Conservation (phyloP, 2,797 vertebrate genomes). For the Sebastes minor region DNA sequence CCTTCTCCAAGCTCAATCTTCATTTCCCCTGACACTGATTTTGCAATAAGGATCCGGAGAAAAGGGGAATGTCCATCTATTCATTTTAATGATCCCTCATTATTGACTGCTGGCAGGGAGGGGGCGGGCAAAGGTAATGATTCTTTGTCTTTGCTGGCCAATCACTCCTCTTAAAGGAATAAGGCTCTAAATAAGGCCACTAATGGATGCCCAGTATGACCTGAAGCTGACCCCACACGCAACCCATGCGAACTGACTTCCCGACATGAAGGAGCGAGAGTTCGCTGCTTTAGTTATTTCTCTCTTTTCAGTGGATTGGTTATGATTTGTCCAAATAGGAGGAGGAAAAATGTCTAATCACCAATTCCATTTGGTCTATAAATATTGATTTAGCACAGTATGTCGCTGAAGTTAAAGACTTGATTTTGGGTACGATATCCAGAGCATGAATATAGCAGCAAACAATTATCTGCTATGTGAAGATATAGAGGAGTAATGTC, state of each 20-base stretch:
- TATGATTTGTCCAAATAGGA: constrained; percentile 15
- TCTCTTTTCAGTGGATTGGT: constrained; percentile 19
- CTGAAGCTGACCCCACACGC: constrained; percentile 70
- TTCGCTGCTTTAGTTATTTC: constrained; percentile 28
- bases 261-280: constrained; percentile 42
- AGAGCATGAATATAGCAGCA: too few relatives aligned
- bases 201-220: constrained; percentile 83
- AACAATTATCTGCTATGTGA: too few relatives aligned
- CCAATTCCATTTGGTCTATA: constrained; percentile 2
- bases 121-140: constrained; percentile 84
- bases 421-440: neutral
- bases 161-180: constrained; percentile 84
- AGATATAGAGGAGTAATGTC: too few relatives aligned
- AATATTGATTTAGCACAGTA: neutral
- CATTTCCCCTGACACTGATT: constrained; percentile 86
- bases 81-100: constrained; percentile 88
- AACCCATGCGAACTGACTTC: constrained; percentile 62
- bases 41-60: constrained; percentile 86
- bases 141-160: constrained; percentile 83
- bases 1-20: constrained; percentile 83
- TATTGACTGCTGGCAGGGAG: constrained; percentile 86
- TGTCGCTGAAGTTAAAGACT: neutral
- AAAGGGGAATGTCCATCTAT: constrained; percentile 87
- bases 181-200: constrained; percentile 83
- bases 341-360: neutral